Evolutionary conservation across 2,797 vertebrate species (phyloP).

Genomic region (Molossus molossus): DNA sequence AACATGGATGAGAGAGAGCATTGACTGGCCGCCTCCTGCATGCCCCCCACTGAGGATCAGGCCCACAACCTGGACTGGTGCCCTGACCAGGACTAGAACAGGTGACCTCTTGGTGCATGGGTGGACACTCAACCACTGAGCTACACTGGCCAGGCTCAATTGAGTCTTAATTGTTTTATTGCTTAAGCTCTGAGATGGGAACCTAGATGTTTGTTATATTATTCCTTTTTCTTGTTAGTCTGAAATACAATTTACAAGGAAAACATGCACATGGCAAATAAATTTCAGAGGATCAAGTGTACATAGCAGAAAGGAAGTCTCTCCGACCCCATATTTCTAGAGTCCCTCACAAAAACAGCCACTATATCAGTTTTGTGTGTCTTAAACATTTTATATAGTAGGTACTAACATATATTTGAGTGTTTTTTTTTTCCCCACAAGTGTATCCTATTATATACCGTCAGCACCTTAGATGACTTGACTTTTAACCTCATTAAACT

Average conservation of each 20-base stretch:
- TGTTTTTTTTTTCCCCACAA: conserved; percentile 11
- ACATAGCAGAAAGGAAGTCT: not conserved
- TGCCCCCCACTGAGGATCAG: no score
- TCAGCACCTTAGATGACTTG: not conserved
- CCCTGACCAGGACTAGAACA: no score
- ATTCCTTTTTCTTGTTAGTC: not conserved
- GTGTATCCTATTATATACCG: not conserved
- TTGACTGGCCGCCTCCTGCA: no score
- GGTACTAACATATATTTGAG: not conserved
- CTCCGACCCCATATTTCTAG: not conserved
- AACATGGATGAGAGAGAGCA: no score
- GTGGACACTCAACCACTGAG: no score
- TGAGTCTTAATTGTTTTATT: conserved; percentile 41
- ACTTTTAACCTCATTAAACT: conserved; percentile 51
- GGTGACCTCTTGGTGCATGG: no score
- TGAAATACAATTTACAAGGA: conserved; percentile 52
- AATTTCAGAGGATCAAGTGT: conserved; percentile 46
- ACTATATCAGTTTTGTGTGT: conserved; percentile 2
- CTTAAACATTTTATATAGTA: not conserved
- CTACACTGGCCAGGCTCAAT: not conserved
- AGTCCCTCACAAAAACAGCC: not conserved
- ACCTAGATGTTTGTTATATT: conserved; percentile 23
- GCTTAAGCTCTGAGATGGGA: not conserved
- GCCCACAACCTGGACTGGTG: no score
- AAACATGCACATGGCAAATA: conserved; percentile 21